These are phyloP conservation scores for Dermatemys mawii DNA, from an alignment of 2,113 vertebrate species.

Conservation along the genomic window DNA sequence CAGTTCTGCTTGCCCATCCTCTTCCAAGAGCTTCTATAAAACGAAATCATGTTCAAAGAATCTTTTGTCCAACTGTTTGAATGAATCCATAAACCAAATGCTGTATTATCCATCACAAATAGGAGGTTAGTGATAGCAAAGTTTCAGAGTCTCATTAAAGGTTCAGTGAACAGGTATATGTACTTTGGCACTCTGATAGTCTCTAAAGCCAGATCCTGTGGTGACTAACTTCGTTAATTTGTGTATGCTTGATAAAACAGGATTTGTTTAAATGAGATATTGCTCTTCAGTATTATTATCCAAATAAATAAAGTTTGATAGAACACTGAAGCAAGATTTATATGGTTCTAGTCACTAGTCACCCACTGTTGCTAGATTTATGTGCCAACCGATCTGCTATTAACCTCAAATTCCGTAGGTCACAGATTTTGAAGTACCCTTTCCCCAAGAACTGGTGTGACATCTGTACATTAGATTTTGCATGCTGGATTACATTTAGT, in stretches of 20 bases:
- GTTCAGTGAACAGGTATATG: too few species aligned
- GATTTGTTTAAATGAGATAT: neutral
- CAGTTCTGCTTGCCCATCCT: neutral
- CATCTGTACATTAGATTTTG: neutral
- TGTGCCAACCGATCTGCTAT: rapidly evolving
- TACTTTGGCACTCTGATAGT: too few species aligned
- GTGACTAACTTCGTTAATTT: neutral
- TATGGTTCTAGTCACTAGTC: neutral
- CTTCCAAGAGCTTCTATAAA: neutral
- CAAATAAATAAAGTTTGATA: neutral
- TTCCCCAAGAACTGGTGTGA: neutral
- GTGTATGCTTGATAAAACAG: neutral
- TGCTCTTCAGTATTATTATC: neutral
- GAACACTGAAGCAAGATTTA: neutral
- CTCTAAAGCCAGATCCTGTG: neutral
- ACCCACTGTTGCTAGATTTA: neutral
- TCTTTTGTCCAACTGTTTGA: neutral
- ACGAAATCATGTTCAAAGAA: neutral
- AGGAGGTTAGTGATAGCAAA: too few species aligned
- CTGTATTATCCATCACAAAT: neutral
- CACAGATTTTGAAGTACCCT: neutral
- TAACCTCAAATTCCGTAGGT: neutral
- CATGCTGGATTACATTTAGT: neutral
- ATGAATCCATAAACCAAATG: neutral
- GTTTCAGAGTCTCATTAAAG: neutral